A percentile compares a stretch with the other conserved stretches of the same genome.
Conservation (phyloP, 2,888 invertebrate species). For the Amblyjoppa fuscipennis region DNA sequence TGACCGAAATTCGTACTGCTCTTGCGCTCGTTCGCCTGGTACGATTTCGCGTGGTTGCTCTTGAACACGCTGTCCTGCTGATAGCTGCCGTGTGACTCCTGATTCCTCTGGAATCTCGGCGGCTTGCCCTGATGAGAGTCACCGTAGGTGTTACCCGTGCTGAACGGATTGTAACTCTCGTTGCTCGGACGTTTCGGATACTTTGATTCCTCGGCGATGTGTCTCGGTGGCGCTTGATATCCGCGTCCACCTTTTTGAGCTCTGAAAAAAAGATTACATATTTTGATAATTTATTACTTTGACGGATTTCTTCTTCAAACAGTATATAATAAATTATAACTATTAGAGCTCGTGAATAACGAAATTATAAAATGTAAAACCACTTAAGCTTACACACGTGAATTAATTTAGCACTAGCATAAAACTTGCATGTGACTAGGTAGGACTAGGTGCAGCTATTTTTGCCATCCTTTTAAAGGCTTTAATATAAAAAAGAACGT, state of each 20-base stretch:
- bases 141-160: slow-evolving; percentile 71
- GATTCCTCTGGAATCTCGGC: slow-evolving; percentile 88
- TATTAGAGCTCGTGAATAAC: background rate
- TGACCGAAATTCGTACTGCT: slow-evolving; percentile 70
- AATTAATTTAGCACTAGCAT: background rate
- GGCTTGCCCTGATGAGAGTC: slow-evolving; percentile 85
- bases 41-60: slow-evolving; percentile 70
- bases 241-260: slow-evolving; percentile 77
- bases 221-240: slow-evolving; percentile 79
- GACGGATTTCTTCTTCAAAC: too few relatives aligned
- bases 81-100: slow-evolving; percentile 76
- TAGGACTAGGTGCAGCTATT: too few relatives aligned
- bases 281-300: background rate
- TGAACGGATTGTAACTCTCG: slow-evolving; percentile 66
- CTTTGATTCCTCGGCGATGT: slow-evolving; percentile 77
- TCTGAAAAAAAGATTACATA: slow-evolving; percentile 66
- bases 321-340: too few relatives aligned
- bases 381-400: background rate
- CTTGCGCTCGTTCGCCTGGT: slow-evolving; percentile 76
- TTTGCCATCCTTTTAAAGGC: too few relatives aligned
- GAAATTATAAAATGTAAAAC: background rate
- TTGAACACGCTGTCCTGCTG: slow-evolving; percentile 75
- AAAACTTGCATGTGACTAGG: too few relatives aligned
- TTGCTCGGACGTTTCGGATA: slow-evolving; percentile 75
- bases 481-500: background rate